Evolutionary conservation across 2,797 vertebrate genomes (phyloP), one percentile per base, ranked within the genome.

Genomic region (Falco biarmicus): DNA sequence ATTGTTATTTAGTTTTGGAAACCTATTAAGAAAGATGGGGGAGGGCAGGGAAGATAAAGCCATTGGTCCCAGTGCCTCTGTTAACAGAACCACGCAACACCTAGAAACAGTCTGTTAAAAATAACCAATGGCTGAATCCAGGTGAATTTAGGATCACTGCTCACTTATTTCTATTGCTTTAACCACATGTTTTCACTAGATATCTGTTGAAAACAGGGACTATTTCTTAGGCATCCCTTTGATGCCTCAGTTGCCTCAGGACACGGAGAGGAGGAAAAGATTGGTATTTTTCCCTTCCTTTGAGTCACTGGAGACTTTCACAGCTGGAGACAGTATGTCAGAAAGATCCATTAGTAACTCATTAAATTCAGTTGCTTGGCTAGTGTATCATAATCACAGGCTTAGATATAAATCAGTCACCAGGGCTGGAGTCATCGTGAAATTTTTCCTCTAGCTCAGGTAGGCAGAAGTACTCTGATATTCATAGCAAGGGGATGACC

Each of bases 301-400:
- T 94, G 63, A 95, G 84, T 89, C 89, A 94, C 66, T 57, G 56
- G 74, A 79, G 87, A 73, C 47, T 89, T 90, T 93, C 90, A 86
- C 65, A 95, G 80, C 74, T 81, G 80, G 74, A 94, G 65, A 93
- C 61, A 81, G 25, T 31, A 61, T 39, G 84, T 73, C 81, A 82
- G 71, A 94, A 95, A 84, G 28, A 92, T 20, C 86, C 87, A 87
- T 88, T 84, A 90, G 64, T 78, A 96, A 92, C 59, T 94, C 50
- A 84, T 86, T 60, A 73, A 68, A 79, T 87, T 82, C 89, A 93
- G 77, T 61, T 95, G 37, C 54, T 93, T 81, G 47, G 16, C 70
- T 80, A 66, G 50, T 79, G 70, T 82, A 90, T 93, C 91, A 90
- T 86, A 84, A 82, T 92, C 81, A 94, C 73, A 89, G n/a, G 77